These are phyloP conservation scores for Myanophis thanlyinensis DNA, from an alignment of 2,113 vertebrate species.

Conservation along the genomic window DNA sequence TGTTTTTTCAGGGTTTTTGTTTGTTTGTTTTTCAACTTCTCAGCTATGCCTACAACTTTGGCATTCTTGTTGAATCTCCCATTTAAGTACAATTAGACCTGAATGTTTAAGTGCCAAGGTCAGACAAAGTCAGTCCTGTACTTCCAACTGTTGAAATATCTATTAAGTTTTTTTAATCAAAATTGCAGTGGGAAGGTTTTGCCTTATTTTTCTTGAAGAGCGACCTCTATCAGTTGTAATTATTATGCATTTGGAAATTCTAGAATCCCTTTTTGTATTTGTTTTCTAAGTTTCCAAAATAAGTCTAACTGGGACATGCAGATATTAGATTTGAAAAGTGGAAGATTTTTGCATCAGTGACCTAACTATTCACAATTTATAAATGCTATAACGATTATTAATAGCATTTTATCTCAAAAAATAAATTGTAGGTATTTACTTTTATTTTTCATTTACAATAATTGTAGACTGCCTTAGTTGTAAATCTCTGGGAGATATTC, in stretches of 20 bases:
- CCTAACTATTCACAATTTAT: background rate
- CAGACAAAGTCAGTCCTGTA: background rate
- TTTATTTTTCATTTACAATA: background rate
- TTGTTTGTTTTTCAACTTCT: background rate
- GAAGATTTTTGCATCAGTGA: background rate
- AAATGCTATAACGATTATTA: background rate
- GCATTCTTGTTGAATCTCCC: background rate
- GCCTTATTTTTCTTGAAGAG: background rate
- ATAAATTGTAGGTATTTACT: background rate
- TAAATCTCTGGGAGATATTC: background rate
- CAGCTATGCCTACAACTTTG: background rate
- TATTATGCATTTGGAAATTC: background rate
- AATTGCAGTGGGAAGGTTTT: constrained; percentile 17
- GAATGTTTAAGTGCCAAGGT: background rate
- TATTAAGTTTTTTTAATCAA: constrained; percentile 27
- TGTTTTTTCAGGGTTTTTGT: background rate
- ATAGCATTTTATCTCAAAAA: background rate
- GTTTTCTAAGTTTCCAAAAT: background rate
- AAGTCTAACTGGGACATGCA: background rate
- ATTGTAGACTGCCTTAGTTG: background rate
- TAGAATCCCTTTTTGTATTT: background rate
- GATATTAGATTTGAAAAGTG: background rate
- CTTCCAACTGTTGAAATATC: background rate
- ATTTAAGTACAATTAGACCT: background rate
- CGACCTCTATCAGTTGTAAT: background rate